Conservation (phyloP, 1,140 invertebrate genomes). For the Sitophilus oryzae region DNA sequence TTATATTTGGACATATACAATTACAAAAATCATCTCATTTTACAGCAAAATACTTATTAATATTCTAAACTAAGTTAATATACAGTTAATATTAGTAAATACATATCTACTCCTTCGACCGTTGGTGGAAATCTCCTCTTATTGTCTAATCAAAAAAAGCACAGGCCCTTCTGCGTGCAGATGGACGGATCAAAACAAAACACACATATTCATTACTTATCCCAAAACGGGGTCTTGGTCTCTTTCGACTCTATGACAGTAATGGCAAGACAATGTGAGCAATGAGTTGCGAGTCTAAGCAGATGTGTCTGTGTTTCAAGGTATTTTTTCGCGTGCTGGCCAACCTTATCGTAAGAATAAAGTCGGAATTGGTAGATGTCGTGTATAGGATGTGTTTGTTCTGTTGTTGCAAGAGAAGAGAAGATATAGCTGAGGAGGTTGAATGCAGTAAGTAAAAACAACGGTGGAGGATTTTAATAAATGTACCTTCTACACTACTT, state of each 20-base stretch:
- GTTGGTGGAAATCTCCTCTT: background rate
- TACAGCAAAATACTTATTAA: background rate
- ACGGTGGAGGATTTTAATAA: background rate
- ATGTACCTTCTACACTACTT: too few relatives aligned
- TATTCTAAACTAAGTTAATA: background rate
- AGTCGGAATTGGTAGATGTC: background rate
- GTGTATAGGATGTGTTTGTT: constrained; percentile 5
- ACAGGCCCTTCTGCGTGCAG: background rate
- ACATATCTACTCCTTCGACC: background rate
- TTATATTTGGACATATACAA: background rate
- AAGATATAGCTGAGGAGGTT: background rate
- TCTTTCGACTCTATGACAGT: background rate
- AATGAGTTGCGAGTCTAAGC: background rate
- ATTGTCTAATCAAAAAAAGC: background rate
- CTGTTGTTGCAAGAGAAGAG: background rate
- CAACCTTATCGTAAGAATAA: background rate
- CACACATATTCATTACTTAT: too few relatives aligned
- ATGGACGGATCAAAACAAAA: background rate
- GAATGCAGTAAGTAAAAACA: background rate
- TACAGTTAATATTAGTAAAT: background rate
- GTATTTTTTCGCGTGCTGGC: constrained; percentile 4
- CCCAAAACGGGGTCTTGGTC: background rate
- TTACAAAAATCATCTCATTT: background rate
- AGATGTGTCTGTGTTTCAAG: constrained; percentile 6
- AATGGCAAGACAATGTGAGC: background rate